Evolutionary conservation across 2,113 vertebrate species (phyloP).

Genomic region (Percina caprodes): DNA sequence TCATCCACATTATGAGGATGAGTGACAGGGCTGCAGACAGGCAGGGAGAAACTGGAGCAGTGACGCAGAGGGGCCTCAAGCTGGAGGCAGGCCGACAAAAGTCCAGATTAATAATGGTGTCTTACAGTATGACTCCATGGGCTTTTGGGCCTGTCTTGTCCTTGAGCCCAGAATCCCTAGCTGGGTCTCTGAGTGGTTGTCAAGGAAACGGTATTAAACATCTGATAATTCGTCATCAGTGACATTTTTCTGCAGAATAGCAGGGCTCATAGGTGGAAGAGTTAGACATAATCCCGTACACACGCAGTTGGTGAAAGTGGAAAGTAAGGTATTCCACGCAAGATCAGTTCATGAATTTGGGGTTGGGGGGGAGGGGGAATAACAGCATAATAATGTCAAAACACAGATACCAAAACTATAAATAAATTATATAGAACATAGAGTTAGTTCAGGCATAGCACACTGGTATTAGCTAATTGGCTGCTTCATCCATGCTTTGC

Average conservation of each 20-base stretch:
- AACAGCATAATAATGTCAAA: background rate
- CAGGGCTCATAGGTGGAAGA: too few species aligned
- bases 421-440: background rate
- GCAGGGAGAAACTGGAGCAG: slow-evolving; percentile 9
- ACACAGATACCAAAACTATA: background rate
- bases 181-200: slow-evolving; percentile 8
- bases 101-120: slow-evolving; percentile 28
- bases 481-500: background rate
- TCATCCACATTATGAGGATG: background rate
- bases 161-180: slow-evolving; percentile 10
- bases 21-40: slow-evolving; percentile 19
- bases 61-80: background rate
- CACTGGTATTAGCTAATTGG: too few species aligned
- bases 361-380: too few species aligned
- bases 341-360: background rate
- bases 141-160: slow-evolving; percentile 29
- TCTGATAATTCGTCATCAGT: slow-evolving; percentile 25
- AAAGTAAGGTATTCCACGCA: background rate
- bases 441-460: background rate
- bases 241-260: slow-evolving; percentile 15
- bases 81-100: slow-evolving; percentile 31
- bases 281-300: background rate
- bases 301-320: background rate
- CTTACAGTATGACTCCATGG: background rate
- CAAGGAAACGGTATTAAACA: slow-evolving; percentile 4